A percentile compares a stretch with the other conserved stretches of the same genome.
Conservation (phyloP, 2,113 vertebrate genomes). For the Nestor notabilis region DNA sequence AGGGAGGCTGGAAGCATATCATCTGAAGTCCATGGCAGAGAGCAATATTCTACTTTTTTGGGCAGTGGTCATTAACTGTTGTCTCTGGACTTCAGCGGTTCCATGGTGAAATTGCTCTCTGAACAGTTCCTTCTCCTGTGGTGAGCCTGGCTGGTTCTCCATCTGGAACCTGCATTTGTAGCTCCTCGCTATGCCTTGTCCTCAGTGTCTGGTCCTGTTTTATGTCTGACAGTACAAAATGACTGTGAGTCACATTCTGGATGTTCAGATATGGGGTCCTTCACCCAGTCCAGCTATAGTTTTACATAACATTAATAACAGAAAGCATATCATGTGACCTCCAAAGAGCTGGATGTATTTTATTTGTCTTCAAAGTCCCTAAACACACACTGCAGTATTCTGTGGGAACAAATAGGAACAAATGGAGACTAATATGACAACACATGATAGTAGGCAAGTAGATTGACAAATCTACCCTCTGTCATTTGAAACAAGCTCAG, state of each 20-base stretch:
- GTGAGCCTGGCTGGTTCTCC: not conserved
- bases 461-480: not conserved
- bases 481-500: not conserved
- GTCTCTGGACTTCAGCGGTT: not conserved
- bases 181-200: not conserved
- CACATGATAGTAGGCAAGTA: not conserved
- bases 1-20: not conserved
- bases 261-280: not conserved
- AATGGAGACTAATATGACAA: not conserved
- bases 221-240: not conserved
- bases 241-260: not conserved
- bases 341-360: not conserved
- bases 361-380: not conserved
- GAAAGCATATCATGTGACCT: not conserved
- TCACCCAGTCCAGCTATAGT: not conserved
- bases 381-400: not conserved
- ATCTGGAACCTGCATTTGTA: not conserved
- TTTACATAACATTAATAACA: not conserved
- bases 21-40: not conserved
- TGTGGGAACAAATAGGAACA: not conserved
- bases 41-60: not conserved
- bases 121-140: not conserved
- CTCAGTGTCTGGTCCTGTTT: slow-evolving; percentile 1
- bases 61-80: not conserved
- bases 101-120: not conserved